Evolutionary conservation across 2,797 vertebrate species (phyloP).

Genomic region (Taeniopygia guttata): DNA sequence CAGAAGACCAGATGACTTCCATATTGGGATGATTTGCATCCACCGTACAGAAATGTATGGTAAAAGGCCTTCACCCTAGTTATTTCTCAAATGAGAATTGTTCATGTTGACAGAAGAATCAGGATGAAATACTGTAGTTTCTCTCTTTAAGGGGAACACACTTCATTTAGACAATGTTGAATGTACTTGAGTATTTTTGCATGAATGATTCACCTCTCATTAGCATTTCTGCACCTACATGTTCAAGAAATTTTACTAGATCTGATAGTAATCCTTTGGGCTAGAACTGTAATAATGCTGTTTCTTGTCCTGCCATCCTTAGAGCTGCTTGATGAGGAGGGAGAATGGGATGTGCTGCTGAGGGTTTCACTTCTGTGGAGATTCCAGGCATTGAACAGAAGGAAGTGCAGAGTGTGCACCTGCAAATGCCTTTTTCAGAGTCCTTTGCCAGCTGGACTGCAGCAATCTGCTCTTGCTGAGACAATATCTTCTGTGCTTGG

Average conservation of each 20-base stretch:
- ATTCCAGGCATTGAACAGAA: background rate
- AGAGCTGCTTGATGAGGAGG: background rate
- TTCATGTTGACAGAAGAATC: background rate
- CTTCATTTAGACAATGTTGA: background rate
- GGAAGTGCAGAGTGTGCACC: background rate
- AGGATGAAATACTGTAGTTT: background rate
- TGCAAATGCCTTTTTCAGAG: background rate
- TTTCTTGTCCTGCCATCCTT: background rate
- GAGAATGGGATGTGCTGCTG: background rate
- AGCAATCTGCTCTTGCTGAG: background rate
- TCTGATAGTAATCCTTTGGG: background rate
- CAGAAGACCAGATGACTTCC: background rate
- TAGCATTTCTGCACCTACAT: background rate
- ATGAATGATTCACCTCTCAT: background rate
- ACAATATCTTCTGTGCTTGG: background rate
- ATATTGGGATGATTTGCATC: background rate
- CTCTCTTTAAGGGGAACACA: background rate
- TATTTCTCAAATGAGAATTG: background rate
- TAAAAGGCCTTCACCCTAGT: background rate
- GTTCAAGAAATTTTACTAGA: background rate
- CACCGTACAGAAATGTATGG: background rate
- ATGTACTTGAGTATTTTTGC: background rate
- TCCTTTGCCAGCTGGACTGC: background rate
- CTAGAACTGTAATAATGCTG: background rate
- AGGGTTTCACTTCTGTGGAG: background rate